These are phyloP conservation scores for Meriones psammophilus DNA, from an alignment of 2,797 vertebrate species.

Conservation along the genomic window DNA sequence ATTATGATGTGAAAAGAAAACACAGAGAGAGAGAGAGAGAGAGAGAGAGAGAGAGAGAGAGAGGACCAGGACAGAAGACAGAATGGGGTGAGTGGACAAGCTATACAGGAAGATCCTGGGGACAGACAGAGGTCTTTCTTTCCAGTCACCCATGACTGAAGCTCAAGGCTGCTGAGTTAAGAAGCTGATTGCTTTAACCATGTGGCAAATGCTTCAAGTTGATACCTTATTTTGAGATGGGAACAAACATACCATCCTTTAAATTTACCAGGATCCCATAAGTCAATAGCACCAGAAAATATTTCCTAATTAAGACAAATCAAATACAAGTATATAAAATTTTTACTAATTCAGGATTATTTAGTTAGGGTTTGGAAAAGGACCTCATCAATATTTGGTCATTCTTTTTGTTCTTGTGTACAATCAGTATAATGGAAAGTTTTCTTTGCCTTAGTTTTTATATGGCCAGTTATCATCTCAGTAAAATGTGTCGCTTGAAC, in stretches of 20 bases:
- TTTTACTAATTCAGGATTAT: background rate
- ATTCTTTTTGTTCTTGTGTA: background rate
- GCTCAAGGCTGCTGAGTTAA: background rate
- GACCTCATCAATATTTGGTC: background rate
- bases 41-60: too few species aligned
- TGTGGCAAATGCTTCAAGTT: background rate
- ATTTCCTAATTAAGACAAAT: slow-evolving; percentile 16
- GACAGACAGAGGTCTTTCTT: background rate
- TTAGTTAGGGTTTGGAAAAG: background rate
- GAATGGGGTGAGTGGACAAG: background rate
- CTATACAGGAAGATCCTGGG: rapidly evolving
- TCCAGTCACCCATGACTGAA: background rate
- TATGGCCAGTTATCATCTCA: background rate
- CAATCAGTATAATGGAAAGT: background rate
- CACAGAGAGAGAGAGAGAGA: background rate
- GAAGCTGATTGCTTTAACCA: background rate
- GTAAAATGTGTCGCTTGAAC: background rate
- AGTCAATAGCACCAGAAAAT: background rate
- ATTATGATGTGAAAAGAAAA: background rate
- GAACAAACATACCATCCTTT: background rate
- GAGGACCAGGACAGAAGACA: background rate
- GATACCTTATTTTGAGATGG: slow-evolving; percentile 1
- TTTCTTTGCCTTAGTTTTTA: slow-evolving; percentile 51
- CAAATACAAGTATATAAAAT: background rate
- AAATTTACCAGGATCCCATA: background rate